Conservation (phyloP, 2,113 vertebrate genomes). For the Corythornis cristatus region DNA sequence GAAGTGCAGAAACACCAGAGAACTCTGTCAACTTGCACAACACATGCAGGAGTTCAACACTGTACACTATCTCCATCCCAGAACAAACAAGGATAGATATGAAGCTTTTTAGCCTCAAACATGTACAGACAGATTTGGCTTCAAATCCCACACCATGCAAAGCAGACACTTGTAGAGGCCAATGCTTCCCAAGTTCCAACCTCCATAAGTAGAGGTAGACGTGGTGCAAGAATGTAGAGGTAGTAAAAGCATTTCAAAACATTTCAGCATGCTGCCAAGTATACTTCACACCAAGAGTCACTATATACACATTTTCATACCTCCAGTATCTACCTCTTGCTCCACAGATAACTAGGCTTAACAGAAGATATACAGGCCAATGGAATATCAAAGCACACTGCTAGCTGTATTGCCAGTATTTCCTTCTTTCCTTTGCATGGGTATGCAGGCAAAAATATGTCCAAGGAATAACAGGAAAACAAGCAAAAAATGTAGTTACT, state of each 20-base stretch:
- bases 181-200: not conserved
- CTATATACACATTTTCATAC: not conserved
- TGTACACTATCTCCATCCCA: not conserved
- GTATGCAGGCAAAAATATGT: not conserved
- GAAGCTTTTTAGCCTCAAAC: not conserved
- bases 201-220: not conserved
- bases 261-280: not conserved
- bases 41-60: not conserved
- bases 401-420: not conserved
- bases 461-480: not conserved
- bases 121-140: not conserved
- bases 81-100: not conserved
- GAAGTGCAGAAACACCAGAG: not conserved
- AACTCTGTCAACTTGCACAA: not conserved
- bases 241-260: not conserved
- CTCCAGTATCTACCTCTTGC: not conserved
- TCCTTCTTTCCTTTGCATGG: not conserved
- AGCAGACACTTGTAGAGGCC: not conserved
- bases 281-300: not conserved
- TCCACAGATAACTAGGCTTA: not conserved
- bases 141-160: not conserved
- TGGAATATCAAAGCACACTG: not conserved
- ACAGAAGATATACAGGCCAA: fast-evolving
- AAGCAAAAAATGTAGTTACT: not conserved
- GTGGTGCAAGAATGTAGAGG: not conserved